Evolutionary conservation across 2,113 vertebrate genomes (phyloP), one percentile per base, ranked within the genome.

Genomic region (Xiphophorus maculatus): DNA sequence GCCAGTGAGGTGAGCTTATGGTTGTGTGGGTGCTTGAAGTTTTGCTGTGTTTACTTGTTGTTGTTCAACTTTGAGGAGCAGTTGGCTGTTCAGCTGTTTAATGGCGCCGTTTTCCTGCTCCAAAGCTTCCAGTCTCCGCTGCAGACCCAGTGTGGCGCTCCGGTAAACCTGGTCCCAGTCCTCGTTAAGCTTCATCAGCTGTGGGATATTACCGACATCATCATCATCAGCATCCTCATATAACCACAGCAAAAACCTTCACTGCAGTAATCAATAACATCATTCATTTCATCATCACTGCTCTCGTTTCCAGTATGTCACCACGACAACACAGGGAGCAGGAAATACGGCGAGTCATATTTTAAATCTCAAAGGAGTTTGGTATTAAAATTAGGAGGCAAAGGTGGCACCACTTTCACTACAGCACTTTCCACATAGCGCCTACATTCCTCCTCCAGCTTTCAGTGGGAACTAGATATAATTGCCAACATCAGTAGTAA

Each of bases 171-270:
- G 93, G 81, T 96, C 95, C 95, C 95, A 96, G 69, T 96, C 94
- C 74, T 94, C 94, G 40, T 96, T 96, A 74, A 96, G 89, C 86
- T 95, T 95, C 95, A 96, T 93, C 88, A 96, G 88, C 95, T 96
- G 85, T 44, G 84, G 84, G 68, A 88, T 67, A 91, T 9, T 76
- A 84, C 42, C 76, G 76, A 40, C 79, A 30, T 62, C 73, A 48
- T 5, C 44, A 48, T 48, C 44, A 15, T 48, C 35, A 48, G 17
- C 44, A 48, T 48, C 44, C 17, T 19, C 69, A 62, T 15, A 54
- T 66, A 58, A 74, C 75, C 60, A 30, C 54, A 35, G 51, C 35
- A 61, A 72, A 54, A 35, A 69, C 51, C 27, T 70, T 30, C 13
- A n/a, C 30, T 25, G 66, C 68, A 64, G 71, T 60, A 65, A 74